Evolutionary conservation across 2,888 invertebrate species (phyloP), one percentile per base, ranked within the genome.

Genomic region (Plagodis dolabraria): DNA sequence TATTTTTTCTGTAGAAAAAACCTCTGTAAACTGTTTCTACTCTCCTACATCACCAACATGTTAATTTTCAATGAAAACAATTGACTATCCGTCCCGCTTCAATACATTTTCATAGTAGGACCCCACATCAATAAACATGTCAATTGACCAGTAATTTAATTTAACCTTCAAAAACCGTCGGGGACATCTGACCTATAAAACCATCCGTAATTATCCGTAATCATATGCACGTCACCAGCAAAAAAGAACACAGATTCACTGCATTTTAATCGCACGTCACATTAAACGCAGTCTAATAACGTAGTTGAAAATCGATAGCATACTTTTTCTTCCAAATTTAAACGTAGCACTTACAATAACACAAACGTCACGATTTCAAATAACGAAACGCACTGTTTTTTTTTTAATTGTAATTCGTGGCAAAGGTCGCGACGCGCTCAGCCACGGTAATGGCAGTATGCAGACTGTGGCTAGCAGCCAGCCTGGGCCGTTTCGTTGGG

Each of bases 401-500:
- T 71, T 65, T 59, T 52, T 51, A 43, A 33, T n/a, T 46, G 11
- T 33, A 33, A 43, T 50, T 53, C 52, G 58, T 50, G 54, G 64
- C 65, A 52, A 52, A 55, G 64, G 65, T 60, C 51, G 58, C 61
- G 67, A 46, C 68, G 64, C 82, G 83, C 79, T 71, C 64, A 36
- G 51, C 71, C 72, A 65, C 70, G 64, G 53, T 67, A 68, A 68
- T 71, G 72, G 73, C 70, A 68, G 65, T 67, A 65, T 66, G 72
- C 69, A 71, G 75, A 84, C 83, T 59, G 22, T 83, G 82, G 54
- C 64, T 59, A 68, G 65, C 65, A 65, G 65, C 71, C 69, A 71
- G 75, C 83, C 83, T 83, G 82, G 54, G 63, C 57, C 36, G 40
- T 8, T 10, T 10, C 53, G 72, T 40, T 52, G 68, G 64, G 63